Conservation (phyloP, 2,888 invertebrate genomes). For the Plebejus anna region DNA sequence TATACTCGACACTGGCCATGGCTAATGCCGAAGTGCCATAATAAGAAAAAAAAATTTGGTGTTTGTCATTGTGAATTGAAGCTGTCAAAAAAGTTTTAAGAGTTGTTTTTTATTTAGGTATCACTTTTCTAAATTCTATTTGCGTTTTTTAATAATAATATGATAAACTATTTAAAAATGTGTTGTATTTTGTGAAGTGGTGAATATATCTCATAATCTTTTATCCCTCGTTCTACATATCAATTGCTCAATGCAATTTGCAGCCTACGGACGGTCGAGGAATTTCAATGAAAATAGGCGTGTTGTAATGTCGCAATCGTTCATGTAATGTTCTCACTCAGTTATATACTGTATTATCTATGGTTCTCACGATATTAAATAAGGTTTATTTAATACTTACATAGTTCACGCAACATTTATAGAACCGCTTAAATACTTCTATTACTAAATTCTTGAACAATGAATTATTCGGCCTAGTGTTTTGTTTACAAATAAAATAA, state of each 20-base stretch:
- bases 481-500: neutral
- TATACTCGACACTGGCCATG: too few species aligned
- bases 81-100: neutral
- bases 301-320: conserved; percentile 20
- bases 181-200: neutral
- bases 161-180: neutral
- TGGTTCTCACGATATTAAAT: conserved; percentile 24
- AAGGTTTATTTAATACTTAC: conserved; percentile 16
- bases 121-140: neutral
- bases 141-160: neutral
- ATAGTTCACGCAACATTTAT: conserved; percentile 14
- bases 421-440: neutral
- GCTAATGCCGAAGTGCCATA: too few species aligned
- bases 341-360: too few species aligned
- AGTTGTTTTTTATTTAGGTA: neutral
- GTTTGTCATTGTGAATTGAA: too few species aligned
- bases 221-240: neutral
- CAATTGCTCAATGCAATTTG: conserved; percentile 10
- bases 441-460: neutral
- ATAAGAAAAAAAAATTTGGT: too few species aligned
- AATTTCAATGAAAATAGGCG: conserved; percentile 16
- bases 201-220: neutral
- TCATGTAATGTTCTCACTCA: conserved; percentile 22
- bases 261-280: conserved; percentile 21
- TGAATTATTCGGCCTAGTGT: neutral